phyloP scores from a whole-genome alignment of 1,140 invertebrate genomes.

The Diuraphis noxia region DNA sequence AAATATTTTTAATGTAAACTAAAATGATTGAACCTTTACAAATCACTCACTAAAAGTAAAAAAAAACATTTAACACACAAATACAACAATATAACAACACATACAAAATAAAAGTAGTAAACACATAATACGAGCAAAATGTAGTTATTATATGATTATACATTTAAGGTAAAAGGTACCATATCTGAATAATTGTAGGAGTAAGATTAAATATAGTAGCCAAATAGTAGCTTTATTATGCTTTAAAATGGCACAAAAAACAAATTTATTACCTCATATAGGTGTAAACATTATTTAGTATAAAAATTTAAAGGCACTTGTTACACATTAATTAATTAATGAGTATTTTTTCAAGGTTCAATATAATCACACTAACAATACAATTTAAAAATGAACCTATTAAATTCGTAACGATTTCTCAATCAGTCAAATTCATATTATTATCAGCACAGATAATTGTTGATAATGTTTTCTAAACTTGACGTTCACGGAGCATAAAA shows the following conservation, averaged over 20 bases:
- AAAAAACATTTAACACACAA: slow-evolving; percentile 50
- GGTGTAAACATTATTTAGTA: slow-evolving; percentile 12
- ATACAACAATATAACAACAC: slow-evolving; percentile 54
- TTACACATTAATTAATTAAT: slow-evolving; percentile 38
- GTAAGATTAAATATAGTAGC: background rate
- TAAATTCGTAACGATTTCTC: slow-evolving; percentile 51
- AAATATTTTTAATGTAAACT: slow-evolving; percentile 33
- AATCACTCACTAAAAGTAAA: slow-evolving; percentile 47
- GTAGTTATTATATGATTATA: slow-evolving; percentile 24
- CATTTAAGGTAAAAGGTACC: background rate
- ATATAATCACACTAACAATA: slow-evolving; percentile 19
- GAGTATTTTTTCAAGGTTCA: slow-evolving; percentile 20
- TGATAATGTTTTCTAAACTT: background rate
- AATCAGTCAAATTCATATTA: slow-evolving; percentile 43
- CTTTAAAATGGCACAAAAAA: slow-evolving; percentile 30
- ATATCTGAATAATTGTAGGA: slow-evolving; percentile 21
- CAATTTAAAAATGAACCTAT: slow-evolving; percentile 27
- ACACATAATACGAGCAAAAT: slow-evolving; percentile 25
- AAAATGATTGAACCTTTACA: slow-evolving; percentile 39
- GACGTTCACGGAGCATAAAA: background rate
- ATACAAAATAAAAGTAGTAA: slow-evolving; percentile 52
- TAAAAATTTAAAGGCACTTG: slow-evolving; percentile 50
- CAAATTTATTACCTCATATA: background rate
- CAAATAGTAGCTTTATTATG: slow-evolving; percentile 15
- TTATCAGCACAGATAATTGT: slow-evolving; percentile 24